Percentiles rank a stretch among this genome's conserved stretches.
Evolutionary conservation across 1,140 invertebrate species (phyloP).

Genomic region (Homalodisca vitripennis): DNA sequence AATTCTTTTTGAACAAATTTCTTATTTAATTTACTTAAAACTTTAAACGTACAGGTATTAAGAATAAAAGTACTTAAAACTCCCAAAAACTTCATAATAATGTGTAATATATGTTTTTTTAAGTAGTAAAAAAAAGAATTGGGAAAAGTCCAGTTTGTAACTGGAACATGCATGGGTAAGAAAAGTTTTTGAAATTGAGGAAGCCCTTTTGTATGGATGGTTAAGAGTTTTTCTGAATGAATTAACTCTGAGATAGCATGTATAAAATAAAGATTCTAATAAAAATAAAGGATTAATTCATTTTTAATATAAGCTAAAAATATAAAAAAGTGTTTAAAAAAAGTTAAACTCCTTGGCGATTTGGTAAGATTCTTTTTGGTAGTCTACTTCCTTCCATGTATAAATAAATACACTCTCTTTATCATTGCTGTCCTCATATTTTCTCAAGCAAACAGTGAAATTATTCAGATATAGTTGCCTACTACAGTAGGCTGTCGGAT

Average conservation of each 20-base stretch:
- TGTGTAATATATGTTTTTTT: too few relatives aligned
- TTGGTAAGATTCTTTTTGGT: conserved; percentile 43
- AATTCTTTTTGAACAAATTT: too few relatives aligned
- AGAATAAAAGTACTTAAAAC: too few relatives aligned
- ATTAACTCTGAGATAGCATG: background rate
- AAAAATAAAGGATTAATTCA: background rate
- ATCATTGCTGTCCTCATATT: conserved; percentile 40
- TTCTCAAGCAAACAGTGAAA: conserved; percentile 44
- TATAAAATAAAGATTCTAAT: background rate
- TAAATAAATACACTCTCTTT: conserved; percentile 42
- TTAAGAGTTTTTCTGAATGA: background rate
- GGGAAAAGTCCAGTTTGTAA: conserved; percentile 3
- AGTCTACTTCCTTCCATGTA: conserved; percentile 43
- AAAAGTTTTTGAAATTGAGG: background rate
- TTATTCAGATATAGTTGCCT: conserved; percentile 41
- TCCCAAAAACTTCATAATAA: too few relatives aligned
- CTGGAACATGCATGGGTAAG: conserved; percentile 8
- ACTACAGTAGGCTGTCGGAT: conserved; percentile 46
- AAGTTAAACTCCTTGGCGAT: conserved; percentile 32
- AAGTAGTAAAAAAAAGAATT: background rate
- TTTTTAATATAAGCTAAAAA: background rate
- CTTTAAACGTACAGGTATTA: too few relatives aligned
- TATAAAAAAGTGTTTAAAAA: background rate
- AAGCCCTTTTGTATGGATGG: background rate
- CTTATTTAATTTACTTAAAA: too few relatives aligned